phyloP scores from a whole-genome alignment of 2,797 vertebrate species.

The Myotis pilosus region DNA sequence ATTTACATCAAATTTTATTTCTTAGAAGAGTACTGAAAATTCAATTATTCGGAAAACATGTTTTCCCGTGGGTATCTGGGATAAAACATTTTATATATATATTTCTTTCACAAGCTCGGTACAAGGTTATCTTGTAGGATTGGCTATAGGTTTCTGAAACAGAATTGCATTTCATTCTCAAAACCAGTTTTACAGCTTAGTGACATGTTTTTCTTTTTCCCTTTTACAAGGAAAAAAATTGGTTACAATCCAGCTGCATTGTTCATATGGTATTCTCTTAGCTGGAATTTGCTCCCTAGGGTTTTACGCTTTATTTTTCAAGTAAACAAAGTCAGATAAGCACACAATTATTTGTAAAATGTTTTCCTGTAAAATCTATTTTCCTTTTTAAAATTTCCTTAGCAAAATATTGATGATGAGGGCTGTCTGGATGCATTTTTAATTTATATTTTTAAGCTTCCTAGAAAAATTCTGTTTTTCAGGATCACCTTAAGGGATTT shows the following conservation, averaged over 20 bases:
- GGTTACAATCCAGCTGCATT: not conserved
- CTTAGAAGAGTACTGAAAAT: not conserved
- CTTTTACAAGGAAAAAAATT: not conserved
- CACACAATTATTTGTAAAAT: not conserved
- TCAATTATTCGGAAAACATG: not conserved
- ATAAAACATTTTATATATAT: constrained; percentile 37
- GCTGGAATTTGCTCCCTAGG: not conserved
- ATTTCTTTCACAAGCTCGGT: not conserved
- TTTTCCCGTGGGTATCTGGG: not conserved
- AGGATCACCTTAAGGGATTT: constrained; percentile 52
- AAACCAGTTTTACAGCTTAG: not conserved
- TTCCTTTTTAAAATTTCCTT: not conserved
- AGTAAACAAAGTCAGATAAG: constrained; percentile 16
- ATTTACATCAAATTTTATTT: not conserved
- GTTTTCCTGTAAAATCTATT: not conserved
- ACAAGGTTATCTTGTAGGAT: not conserved
- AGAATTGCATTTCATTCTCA: not conserved
- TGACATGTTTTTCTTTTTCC: not conserved
- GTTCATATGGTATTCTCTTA: not conserved
- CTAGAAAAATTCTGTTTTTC: constrained; percentile 60
- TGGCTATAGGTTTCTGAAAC: not conserved
- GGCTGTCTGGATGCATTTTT: not conserved
- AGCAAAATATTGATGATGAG: not conserved
- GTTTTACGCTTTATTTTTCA: constrained; percentile 1
- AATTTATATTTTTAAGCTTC: constrained; percentile 54